These are phyloP conservation scores for Boleophthalmus pectinirostris DNA, from an alignment of 2,113 vertebrate genomes.

Conservation along the genomic window DNA sequence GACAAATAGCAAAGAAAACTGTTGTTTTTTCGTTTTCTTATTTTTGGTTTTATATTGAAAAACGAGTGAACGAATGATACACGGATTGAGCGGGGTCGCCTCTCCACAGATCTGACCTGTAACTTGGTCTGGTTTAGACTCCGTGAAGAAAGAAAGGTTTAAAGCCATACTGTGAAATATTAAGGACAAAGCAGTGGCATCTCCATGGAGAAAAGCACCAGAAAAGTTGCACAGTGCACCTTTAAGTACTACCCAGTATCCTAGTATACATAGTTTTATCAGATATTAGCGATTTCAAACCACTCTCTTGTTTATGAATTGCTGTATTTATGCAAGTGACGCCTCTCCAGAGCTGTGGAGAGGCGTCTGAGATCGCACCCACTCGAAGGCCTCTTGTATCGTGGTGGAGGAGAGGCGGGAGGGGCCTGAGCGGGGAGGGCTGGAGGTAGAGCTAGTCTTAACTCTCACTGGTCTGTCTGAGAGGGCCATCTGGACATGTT, in stretches of 20 bases:
- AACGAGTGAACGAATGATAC: too few relatives aligned
- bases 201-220: too few relatives aligned
- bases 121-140: too few relatives aligned
- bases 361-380: conserved; percentile 30
- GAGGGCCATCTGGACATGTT: conserved; percentile 29
- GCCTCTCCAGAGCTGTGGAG: conserved; percentile 14
- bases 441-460: conserved; percentile 38
- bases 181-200: too few relatives aligned
- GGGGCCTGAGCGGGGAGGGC: conserved; percentile 28
- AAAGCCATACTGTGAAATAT: too few relatives aligned
- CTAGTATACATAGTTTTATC: conserved; percentile 5
- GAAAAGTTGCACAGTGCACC: background rate
- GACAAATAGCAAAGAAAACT: too few relatives aligned
- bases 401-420: background rate
- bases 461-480: conserved; percentile 13
- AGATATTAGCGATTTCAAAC: conserved; percentile 5
- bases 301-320: background rate
- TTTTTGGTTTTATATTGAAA: too few relatives aligned
- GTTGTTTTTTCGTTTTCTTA: too few relatives aligned
- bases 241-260: background rate
- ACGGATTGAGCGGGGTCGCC: too few relatives aligned
- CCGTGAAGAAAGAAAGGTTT: too few relatives aligned
- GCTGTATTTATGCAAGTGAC: background rate
- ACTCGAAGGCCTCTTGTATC: conserved; percentile 33
- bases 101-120: too few relatives aligned